These are phyloP conservation scores for Watsonalla cultraria DNA, from an alignment of 2,888 invertebrate genomes.

Conservation along the genomic window DNA sequence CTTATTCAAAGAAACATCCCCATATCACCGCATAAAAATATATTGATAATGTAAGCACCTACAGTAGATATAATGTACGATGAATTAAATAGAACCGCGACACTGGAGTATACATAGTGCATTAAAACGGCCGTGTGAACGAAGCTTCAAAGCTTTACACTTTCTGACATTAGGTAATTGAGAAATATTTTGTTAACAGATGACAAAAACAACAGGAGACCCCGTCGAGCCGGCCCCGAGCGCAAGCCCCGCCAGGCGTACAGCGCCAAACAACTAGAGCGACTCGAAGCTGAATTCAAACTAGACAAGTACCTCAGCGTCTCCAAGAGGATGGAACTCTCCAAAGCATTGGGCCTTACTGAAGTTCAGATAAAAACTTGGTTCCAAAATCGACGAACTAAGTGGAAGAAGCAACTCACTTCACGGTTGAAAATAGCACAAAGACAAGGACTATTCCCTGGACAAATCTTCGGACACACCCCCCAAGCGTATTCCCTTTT, in stretches of 20 bases:
- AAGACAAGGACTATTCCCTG: constrained; percentile 87
- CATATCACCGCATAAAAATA: too few relatives aligned
- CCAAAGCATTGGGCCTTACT: constrained; percentile 91
- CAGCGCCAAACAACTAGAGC: constrained; percentile 94
- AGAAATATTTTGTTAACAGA: constrained; percentile 65
- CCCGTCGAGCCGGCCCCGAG: constrained; percentile 92
- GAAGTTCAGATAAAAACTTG: constrained; percentile 98
- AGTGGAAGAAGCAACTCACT: constrained; percentile 98
- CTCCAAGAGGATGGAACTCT: constrained; percentile 95
- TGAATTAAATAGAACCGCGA: too few relatives aligned
- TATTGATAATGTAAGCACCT: too few relatives aligned
- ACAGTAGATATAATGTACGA: too few relatives aligned
- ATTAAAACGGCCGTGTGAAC: too few relatives aligned
- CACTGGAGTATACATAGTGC: too few relatives aligned
- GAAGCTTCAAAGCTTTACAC: too few relatives aligned
- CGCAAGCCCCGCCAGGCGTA: constrained; percentile 97
- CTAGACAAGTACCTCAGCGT: constrained; percentile 97
- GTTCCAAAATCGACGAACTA: constrained; percentile 97
- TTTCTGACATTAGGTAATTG: too few relatives aligned
- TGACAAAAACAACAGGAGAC: constrained; percentile 88
- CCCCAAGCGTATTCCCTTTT: constrained; percentile 81
- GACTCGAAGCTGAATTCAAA: constrained; percentile 96
- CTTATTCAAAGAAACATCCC: too few relatives aligned
- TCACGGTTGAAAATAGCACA: constrained; percentile 93
- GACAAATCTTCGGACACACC: constrained; percentile 82